phyloP scores from a whole-genome alignment of 2,888 invertebrate genomes.

The Prosopocoilus inquinatus region DNA sequence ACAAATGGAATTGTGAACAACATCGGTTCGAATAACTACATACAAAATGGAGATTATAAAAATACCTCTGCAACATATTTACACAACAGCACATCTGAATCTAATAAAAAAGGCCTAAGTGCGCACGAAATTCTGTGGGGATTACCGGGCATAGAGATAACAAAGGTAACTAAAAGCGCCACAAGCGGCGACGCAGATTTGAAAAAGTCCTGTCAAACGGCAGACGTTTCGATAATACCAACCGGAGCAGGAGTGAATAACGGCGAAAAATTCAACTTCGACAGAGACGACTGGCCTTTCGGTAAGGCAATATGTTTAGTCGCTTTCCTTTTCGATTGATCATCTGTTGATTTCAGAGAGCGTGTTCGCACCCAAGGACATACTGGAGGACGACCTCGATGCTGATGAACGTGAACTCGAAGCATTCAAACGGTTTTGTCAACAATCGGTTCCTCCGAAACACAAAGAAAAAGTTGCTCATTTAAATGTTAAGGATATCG shows the following conservation, averaged over 20 bases:
- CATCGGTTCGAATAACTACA: constrained; percentile 3
- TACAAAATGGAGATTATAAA: constrained; percentile 9
- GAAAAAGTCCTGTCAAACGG: constrained; percentile 42
- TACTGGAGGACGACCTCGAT: constrained; percentile 76
- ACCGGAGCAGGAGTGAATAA: constrained; percentile 36
- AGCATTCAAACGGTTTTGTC: constrained; percentile 83
- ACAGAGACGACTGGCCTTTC: constrained; percentile 48
- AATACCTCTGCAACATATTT: constrained; percentile 7
- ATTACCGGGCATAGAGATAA: constrained; percentile 49
- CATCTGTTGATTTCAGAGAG: constrained; percentile 51
- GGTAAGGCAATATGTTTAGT: constrained; percentile 32
- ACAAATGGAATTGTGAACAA: constrained; percentile 2
- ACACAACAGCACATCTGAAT: constrained; percentile 3
- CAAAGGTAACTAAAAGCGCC: constrained; percentile 45
- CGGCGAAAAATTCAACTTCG: constrained; percentile 39
- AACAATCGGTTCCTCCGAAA: constrained; percentile 76
- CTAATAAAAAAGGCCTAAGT: constrained; percentile 31
- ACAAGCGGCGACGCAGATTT: constrained; percentile 34
- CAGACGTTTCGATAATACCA: constrained; percentile 49
- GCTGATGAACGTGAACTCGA: constrained; percentile 80
- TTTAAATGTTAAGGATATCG: constrained; percentile 76
- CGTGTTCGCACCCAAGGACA: constrained; percentile 79
- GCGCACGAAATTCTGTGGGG: constrained; percentile 49
- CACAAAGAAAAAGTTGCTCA: constrained; percentile 72
- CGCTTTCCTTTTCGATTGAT: neutral